These are phyloP conservation scores for Ophioninae sp. DNA, from an alignment of 2,888 invertebrate species.

Conservation along the genomic window DNA sequence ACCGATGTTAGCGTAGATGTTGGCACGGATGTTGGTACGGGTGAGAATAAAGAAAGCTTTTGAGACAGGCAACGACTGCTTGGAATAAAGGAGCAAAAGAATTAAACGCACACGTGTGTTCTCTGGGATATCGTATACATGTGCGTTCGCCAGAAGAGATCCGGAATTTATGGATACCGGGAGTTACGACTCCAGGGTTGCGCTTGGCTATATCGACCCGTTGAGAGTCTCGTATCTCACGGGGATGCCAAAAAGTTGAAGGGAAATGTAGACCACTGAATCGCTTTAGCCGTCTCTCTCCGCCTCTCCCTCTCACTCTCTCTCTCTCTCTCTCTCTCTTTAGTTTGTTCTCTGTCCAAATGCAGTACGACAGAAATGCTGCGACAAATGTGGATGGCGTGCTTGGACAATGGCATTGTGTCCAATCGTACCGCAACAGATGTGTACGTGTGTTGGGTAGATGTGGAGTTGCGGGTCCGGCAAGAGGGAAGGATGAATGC, in stretches of 20 bases:
- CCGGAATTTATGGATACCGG: neutral
- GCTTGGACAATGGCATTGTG: slow-evolving; percentile 42
- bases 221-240: slow-evolving; percentile 49
- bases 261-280: slow-evolving; percentile 53
- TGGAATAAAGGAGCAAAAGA: slow-evolving; percentile 28
- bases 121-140: neutral
- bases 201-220: slow-evolving; percentile 58
- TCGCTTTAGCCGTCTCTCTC: slow-evolving; percentile 4
- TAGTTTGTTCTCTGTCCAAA: neutral
- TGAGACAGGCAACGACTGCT: slow-evolving; percentile 22
- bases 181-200: slow-evolving; percentile 21
- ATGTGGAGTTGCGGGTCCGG: neutral
- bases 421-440: slow-evolving; percentile 23
- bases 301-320: neutral
- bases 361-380: slow-evolving; percentile 36
- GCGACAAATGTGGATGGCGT: slow-evolving; percentile 27
- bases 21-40: neutral
- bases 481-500: slow-evolving; percentile 9
- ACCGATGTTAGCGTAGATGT: neutral
- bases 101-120: neutral
- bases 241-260: slow-evolving; percentile 50
- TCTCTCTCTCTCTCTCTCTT: neutral
- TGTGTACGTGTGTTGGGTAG: neutral
- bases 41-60: slow-evolving; percentile 12
- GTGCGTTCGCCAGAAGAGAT: neutral